These are phyloP conservation scores for Lamprotornis superbus DNA, from an alignment of 2,113 vertebrate species.

Conservation along the genomic window DNA sequence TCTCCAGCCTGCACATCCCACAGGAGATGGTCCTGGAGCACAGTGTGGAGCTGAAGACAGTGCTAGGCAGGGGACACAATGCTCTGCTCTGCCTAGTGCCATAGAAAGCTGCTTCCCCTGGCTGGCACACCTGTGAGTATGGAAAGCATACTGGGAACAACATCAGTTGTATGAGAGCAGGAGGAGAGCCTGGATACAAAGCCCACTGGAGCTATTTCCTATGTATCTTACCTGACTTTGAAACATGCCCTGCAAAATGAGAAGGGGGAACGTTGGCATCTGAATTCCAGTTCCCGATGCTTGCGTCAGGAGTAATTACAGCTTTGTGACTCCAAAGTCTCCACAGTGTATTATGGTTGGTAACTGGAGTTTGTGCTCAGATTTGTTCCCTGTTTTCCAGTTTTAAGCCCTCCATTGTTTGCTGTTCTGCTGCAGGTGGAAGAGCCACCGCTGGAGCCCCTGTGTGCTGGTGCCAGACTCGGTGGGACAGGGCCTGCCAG, in stretches of 20 bases:
- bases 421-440: slow-evolving; percentile 79
- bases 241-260: neutral
- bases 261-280: fast-evolving
- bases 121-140: neutral
- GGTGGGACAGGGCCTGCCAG: slow-evolving; percentile 73
- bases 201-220: neutral
- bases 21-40: neutral
- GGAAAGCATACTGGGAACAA: neutral
- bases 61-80: neutral
- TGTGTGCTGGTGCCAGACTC: slow-evolving; percentile 87
- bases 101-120: neutral
- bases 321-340: neutral
- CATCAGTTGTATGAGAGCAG: neutral
- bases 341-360: fast-evolving
- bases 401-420: neutral
- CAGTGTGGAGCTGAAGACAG: neutral
- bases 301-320: neutral
- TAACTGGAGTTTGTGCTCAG: too few species aligned
- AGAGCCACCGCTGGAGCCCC: slow-evolving; percentile 84
- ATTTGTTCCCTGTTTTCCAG: neutral
- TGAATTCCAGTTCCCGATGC: neutral
- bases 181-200: neutral
- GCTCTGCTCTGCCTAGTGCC: neutral
- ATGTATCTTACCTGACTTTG: neutral
- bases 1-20: neutral